Conservation (phyloP, 1,140 invertebrate species). For the Drosophila persimilis region DNA sequence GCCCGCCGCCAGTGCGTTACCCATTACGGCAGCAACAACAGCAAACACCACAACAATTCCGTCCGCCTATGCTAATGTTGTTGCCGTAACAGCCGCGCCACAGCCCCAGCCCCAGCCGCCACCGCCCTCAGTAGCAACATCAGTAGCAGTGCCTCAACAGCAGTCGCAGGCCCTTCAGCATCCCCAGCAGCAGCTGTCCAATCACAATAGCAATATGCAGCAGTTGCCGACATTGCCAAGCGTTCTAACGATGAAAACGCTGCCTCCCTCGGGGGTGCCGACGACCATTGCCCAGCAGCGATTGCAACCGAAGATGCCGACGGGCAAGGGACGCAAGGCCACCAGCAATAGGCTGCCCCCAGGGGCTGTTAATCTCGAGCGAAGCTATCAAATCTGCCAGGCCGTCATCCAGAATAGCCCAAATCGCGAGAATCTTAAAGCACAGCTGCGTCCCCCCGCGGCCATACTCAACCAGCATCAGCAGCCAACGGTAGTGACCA, state of each 20-base stretch:
- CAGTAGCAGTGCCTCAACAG: slow-evolving; percentile 33
- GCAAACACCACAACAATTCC: slow-evolving; percentile 66
- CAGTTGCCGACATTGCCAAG: slow-evolving; percentile 43
- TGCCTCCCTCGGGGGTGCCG: slow-evolving; percentile 82
- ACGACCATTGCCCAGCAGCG: slow-evolving; percentile 82
- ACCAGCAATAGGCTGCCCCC: slow-evolving; percentile 89
- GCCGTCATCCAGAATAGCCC: slow-evolving; percentile 96
- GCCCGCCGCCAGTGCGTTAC: slow-evolving; percentile 54
- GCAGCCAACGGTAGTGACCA: slow-evolving; percentile 38
- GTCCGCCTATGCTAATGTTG: slow-evolving; percentile 70
- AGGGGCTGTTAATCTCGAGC: slow-evolving; percentile 94
- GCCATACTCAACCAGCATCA: slow-evolving; percentile 84
- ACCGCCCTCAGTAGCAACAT: slow-evolving; percentile 35
- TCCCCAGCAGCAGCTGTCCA: slow-evolving; percentile 32
- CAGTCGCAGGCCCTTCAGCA: slow-evolving; percentile 13
- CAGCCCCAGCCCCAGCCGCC: slow-evolving; percentile 44
- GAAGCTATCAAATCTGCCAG: slow-evolving; percentile 98
- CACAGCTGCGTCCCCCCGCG: slow-evolving; percentile 92
- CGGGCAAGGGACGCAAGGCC: slow-evolving; percentile 83
- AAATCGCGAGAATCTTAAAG: slow-evolving; percentile 93
- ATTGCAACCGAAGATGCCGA: slow-evolving; percentile 74
- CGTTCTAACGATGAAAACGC: slow-evolving; percentile 75
- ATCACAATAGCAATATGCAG: slow-evolving; percentile 45
- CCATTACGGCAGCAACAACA: slow-evolving; percentile 58
- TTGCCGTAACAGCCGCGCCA: slow-evolving; percentile 49